phyloP scores from a whole-genome alignment of 2,888 invertebrate species.

The Abscondita cerata region DNA sequence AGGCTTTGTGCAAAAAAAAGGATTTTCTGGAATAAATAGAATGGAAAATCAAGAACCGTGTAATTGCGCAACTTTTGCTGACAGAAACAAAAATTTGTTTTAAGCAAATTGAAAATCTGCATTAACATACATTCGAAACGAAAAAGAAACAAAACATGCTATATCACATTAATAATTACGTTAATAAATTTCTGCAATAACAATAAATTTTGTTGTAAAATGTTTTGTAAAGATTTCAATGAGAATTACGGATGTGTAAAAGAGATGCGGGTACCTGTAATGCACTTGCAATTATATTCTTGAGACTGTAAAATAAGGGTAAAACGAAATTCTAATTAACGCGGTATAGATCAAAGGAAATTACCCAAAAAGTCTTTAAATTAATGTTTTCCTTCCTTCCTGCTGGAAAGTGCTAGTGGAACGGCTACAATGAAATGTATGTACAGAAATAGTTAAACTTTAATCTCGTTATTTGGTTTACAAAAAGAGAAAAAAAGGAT shows the following conservation, averaged over 20 bases:
- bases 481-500: slow-evolving; percentile 3
- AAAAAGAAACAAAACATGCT: neutral
- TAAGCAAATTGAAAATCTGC: slow-evolving; percentile 18
- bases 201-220: too few species aligned
- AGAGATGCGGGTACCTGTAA: slow-evolving; percentile 18
- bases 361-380: slow-evolving; percentile 12
- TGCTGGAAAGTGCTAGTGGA: neutral
- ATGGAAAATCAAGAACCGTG: slow-evolving; percentile 24
- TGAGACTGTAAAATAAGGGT: slow-evolving; percentile 6
- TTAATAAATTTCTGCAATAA: neutral
- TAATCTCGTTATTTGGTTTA: neutral
- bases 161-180: neutral
- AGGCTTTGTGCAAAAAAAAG: slow-evolving; percentile 12
- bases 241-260: neutral
- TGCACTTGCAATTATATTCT: slow-evolving; percentile 13
- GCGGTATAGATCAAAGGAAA: slow-evolving; percentile 18
- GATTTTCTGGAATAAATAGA: slow-evolving; percentile 20
- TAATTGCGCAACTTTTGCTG: slow-evolving; percentile 24
- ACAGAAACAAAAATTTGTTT: slow-evolving; percentile 15
- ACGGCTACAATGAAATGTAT: neutral
- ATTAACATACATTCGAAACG: neutral
- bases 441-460: slow-evolving; percentile 1
- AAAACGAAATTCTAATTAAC: slow-evolving; percentile 23
- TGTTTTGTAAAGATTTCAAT: too few species aligned
- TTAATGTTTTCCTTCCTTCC: slow-evolving; percentile 5